Evolutionary conservation across 2,113 vertebrate species (phyloP).

Genomic region (human): DNA sequence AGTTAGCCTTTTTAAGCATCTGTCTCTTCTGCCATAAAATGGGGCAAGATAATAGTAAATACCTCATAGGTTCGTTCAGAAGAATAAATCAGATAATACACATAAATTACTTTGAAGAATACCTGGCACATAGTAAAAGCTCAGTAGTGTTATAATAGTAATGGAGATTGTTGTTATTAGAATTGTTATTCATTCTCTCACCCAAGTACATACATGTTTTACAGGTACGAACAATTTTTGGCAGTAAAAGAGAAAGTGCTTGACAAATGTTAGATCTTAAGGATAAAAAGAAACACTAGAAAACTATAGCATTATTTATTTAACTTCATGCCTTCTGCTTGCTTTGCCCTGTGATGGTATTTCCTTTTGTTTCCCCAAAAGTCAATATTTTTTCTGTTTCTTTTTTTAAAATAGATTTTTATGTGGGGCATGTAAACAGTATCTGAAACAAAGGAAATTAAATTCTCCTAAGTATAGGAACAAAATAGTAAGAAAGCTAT

Average conservation of each 20-base stretch:
- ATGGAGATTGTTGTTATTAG: background rate
- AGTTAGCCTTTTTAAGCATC: background rate
- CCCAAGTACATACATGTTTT: background rate
- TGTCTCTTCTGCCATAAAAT: constrained; percentile 15
- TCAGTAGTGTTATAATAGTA: background rate
- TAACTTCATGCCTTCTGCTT: constrained; percentile 29
- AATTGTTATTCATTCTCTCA: background rate
- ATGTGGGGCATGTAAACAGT: constrained; percentile 69
- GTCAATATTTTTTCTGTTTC: constrained; percentile 55
- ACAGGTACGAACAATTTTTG: background rate
- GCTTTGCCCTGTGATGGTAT: constrained; percentile 8
- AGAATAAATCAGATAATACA: constrained; percentile 22
- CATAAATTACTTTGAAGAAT: background rate
- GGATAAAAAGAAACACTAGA: background rate
- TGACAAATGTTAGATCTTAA: background rate
- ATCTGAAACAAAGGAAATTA: constrained; percentile 70
- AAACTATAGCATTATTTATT: constrained; percentile 42
- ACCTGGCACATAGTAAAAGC: background rate
- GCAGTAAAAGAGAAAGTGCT: background rate
- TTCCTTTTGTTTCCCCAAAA: constrained; percentile 53
- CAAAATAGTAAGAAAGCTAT: constrained; percentile 55
- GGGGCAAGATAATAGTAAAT: background rate
- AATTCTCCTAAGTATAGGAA: constrained; percentile 68
- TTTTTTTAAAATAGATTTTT: constrained; percentile 74
- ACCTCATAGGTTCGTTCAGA: background rate